These are phyloP conservation scores for Varanus salvator DNA, from an alignment of 2,113 vertebrate genomes.

Conservation along the genomic window DNA sequence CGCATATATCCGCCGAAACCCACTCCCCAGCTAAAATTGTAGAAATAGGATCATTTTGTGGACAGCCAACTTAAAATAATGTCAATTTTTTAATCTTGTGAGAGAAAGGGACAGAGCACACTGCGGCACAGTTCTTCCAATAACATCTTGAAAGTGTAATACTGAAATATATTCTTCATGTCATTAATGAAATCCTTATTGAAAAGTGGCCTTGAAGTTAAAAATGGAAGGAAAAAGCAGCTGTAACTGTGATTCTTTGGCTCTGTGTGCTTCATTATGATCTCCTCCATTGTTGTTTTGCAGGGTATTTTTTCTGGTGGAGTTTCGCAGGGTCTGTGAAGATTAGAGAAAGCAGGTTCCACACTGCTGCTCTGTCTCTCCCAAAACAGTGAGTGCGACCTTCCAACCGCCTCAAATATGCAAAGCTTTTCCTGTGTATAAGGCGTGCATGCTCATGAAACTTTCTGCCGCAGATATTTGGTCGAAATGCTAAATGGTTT, in stretches of 20 bases:
- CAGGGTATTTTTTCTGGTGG: conserved; percentile 55
- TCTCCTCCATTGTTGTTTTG: conserved; percentile 60
- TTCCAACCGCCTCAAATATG: conserved; percentile 15
- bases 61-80: conserved; percentile 30
- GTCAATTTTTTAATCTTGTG: conserved; percentile 47
- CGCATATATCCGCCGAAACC: not conserved
- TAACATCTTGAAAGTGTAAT: conserved; percentile 79
- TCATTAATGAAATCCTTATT: conserved; percentile 78
- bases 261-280: conserved; percentile 54
- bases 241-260: conserved; percentile 51
- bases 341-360: conserved; percentile 1
- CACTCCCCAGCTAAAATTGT: not conserved
- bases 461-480: conserved; percentile 47
- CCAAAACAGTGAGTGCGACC: not conserved
- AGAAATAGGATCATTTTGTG: conserved; percentile 50
- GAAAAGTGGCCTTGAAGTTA: conserved; percentile 67
- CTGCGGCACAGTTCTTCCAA: conserved; percentile 66
- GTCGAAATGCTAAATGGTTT: conserved; percentile 17
- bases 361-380: conserved; percentile 28
- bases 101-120: conserved; percentile 20
- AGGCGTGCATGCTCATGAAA: conserved; percentile 13
- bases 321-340: conserved; percentile 5
- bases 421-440: not conserved
- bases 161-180: conserved; percentile 73
- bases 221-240: conserved; percentile 55